These are phyloP conservation scores for Whitmania pigra DNA, from an alignment of 1,140 invertebrate species.

Conservation along the genomic window DNA sequence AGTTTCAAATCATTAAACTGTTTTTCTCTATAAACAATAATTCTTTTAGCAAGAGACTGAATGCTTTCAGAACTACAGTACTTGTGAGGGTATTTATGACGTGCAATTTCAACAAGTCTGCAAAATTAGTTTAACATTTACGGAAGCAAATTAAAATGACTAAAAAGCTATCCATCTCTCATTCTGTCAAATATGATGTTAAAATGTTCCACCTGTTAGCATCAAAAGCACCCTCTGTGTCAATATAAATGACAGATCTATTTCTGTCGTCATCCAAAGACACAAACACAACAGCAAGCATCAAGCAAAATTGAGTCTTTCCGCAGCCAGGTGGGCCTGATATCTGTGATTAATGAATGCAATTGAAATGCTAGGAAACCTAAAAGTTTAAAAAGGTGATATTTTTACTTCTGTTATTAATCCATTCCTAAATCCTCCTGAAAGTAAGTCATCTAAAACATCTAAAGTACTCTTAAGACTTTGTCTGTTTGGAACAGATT, in stretches of 20 bases:
- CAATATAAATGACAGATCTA: slow-evolving; percentile 33
- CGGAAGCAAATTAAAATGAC: not conserved
- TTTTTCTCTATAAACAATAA: slow-evolving; percentile 25
- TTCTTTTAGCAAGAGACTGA: not conserved
- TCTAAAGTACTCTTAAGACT: slow-evolving; percentile 19
- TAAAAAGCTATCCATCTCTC: not conserved
- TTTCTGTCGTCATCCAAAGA: slow-evolving; percentile 23
- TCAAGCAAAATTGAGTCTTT: slow-evolving; percentile 36
- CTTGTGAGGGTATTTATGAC: not conserved
- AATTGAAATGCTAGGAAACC: not conserved
- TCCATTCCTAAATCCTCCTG: slow-evolving; percentile 30
- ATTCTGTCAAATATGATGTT: not conserved
- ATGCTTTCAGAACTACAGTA: not conserved
- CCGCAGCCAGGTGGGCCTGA: slow-evolving; percentile 35
- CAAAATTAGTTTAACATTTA: not conserved
- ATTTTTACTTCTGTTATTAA: slow-evolving; percentile 31
- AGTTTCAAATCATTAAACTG: slow-evolving; percentile 20
- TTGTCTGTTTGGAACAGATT: slow-evolving; percentile 2
- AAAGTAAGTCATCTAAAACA: slow-evolving; percentile 30
- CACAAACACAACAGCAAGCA: slow-evolving; percentile 30
- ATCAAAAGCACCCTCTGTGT: slow-evolving; percentile 34
- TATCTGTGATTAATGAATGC: slow-evolving; percentile 27
- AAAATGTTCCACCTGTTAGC: slow-evolving; percentile 34
- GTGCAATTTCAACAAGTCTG: not conserved
- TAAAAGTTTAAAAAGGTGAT: not conserved